phyloP scores from a whole-genome alignment of 2,888 invertebrate genomes.

The Altica lythri region DNA sequence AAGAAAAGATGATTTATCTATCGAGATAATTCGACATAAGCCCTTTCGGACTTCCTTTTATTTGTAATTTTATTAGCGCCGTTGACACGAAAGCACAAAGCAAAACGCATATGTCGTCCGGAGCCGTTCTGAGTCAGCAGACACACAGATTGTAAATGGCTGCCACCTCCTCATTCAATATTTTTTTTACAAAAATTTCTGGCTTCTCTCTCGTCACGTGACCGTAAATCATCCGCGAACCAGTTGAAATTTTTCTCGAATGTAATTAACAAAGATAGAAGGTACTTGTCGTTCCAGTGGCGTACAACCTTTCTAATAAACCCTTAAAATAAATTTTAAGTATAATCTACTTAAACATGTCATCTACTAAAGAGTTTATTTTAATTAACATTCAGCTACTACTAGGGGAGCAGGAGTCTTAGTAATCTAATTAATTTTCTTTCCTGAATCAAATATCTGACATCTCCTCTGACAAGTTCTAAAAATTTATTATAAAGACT shows the following conservation, averaged over 20 bases:
- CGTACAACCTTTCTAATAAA: conserved; percentile 1
- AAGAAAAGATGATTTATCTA: conserved; percentile 4
- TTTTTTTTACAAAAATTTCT: conserved; percentile 21
- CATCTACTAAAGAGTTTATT: no score
- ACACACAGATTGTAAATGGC: conserved; percentile 11
- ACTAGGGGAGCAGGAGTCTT: no score
- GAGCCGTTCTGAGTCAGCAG: conserved; percentile 7
- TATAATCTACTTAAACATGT: no score
- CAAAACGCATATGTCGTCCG: conserved; percentile 12
- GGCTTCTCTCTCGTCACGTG: conserved; percentile 26
- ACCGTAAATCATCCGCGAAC: conserved; percentile 33
- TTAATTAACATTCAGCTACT: no score
- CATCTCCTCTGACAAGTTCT: no score
- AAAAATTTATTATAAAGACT: no score
- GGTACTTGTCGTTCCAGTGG: conserved; percentile 7
- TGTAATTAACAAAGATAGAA: conserved; percentile 31
- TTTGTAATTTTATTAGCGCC: neutral
- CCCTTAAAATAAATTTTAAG: neutral
- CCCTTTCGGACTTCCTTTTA: neutral
- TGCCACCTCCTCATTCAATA: conserved; percentile 24
- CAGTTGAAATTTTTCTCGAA: conserved; percentile 30
- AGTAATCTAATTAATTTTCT: no score
- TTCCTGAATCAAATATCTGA: no score
- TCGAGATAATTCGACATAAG: conserved; percentile 3
- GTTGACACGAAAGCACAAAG: conserved; percentile 8